Conservation (phyloP, 1,140 invertebrate species). For the Pemphigus obesinymphae region DNA sequence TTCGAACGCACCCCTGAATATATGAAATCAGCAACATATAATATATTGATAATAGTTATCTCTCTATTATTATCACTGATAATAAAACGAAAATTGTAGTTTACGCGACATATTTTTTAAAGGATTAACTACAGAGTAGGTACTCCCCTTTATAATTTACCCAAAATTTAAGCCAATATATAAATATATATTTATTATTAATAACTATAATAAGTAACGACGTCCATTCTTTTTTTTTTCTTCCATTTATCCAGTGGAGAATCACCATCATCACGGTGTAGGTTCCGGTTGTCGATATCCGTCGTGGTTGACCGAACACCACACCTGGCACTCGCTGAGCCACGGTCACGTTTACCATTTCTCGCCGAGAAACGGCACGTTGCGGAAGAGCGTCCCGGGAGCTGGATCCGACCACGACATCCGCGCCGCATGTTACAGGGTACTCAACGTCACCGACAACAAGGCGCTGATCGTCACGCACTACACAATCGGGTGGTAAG, state of each 20-base stretch:
- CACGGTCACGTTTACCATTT: conserved; percentile 62
- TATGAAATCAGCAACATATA: too few species aligned
- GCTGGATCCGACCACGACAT: conserved; percentile 40
- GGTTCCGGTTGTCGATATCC: conserved; percentile 61
- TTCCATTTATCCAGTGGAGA: conserved; percentile 42
- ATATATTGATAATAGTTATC: too few species aligned
- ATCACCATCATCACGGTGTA: conserved; percentile 39
- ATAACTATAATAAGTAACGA: too few species aligned
- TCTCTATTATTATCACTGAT: too few species aligned
- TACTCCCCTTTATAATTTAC: too few species aligned
- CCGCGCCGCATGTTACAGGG: conserved; percentile 43
- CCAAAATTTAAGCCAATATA: too few species aligned
- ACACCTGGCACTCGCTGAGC: conserved; percentile 67
- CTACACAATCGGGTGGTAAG: conserved; percentile 63
- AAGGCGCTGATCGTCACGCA: conserved; percentile 65
- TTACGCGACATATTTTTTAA: too few species aligned
- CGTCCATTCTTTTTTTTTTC: too few species aligned
- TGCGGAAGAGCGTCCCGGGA: conserved; percentile 49
- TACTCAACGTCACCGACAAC: conserved; percentile 42
- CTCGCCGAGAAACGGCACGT: conserved; percentile 61
- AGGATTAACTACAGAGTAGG: too few species aligned
- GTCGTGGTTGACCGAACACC: conserved; percentile 61
- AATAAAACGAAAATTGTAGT: too few species aligned
- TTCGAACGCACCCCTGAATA: too few species aligned
- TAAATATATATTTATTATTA: too few species aligned